Base-by-base conservation (phyloP, 1,140 invertebrate species). In the Forficula auricularia region DNA sequence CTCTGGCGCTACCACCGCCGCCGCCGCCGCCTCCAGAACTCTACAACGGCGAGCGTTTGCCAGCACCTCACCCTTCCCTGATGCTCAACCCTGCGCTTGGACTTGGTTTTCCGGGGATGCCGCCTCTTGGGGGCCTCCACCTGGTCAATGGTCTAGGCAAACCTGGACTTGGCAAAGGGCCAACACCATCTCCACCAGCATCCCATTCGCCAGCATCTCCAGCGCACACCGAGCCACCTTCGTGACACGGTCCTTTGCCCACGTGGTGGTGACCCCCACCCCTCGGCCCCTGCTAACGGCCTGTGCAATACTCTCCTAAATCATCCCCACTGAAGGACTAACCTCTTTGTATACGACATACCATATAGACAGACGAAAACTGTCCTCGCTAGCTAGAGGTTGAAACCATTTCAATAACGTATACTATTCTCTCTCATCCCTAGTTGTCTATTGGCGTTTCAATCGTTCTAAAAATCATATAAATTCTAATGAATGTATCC, bases 21-120 rank as follows among this genome's bases (percentile, higher is more conserved):
- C 54, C 54, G 13, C 58, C 58, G 1, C 48, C 51, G 14, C 56
- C 61, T 43, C 57, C 59, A 40, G 41, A 61, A 32, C 54, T 62
- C 51, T 47, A 59, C 45, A 67, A 61, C 48, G 65, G 59, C 16
- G 62, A 65, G 38, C 50, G 58, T 54, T 58, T 65, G 53, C 58
- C 58, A 18, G 58, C 45, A 18, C 47, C 56, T 39, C 64, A 59
- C 20, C 70, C 66, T 44, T 60, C 67, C 12, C 42, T 68, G 35
- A 57, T 71, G 12, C 64, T 69, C 32, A 62, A 61, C 13, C 64
- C 64, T 2, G 51, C 71, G 27, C 59, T 61, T 3, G 62, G 63
- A 12, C 57, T 70, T 35, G 55, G 55, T 2, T 63, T 63, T 39
- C 57, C 52, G 14, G 33, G 40, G 10, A 27, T 27, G 22, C 4